A percentile compares a stretch with the other conserved stretches of the same genome.
Evolutionary conservation across 2,888 invertebrate genomes (phyloP).

Genomic region (Monoplex corrugatus): DNA sequence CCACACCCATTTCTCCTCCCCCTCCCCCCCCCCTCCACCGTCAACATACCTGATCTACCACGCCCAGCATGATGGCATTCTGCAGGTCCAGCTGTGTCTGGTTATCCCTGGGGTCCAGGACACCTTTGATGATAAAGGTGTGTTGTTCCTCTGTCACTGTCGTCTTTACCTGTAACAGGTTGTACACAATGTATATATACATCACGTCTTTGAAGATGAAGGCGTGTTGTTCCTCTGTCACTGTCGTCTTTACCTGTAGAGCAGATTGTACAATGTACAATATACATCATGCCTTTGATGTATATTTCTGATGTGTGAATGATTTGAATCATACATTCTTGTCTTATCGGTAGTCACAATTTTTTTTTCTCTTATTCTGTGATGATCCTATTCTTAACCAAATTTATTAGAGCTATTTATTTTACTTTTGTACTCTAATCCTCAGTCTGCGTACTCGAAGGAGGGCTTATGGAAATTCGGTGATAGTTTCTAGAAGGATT

Average conservation of each 20-base stretch:
- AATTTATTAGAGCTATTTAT: too few species aligned
- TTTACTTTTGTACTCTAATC: too few species aligned
- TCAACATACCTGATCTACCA: slow-evolving; percentile 74
- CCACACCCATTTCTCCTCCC: background rate
- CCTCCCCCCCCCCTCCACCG: background rate
- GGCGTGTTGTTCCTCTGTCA: slow-evolving; percentile 77
- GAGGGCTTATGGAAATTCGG: too few species aligned
- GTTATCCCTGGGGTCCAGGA: slow-evolving; percentile 68
- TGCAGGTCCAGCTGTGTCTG: slow-evolving; percentile 68
- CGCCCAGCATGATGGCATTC: slow-evolving; percentile 74
- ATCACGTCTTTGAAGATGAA: slow-evolving; percentile 74
- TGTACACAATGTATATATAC: too few species aligned
- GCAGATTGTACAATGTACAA: too few species aligned
- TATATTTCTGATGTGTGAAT: too few species aligned
- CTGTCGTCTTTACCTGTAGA: slow-evolving; percentile 70
- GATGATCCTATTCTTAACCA: too few species aligned
- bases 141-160: slow-evolving; percentile 77
- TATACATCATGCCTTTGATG: slow-evolving; percentile 73
- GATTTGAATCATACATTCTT: too few species aligned
- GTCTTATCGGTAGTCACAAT: too few species aligned
- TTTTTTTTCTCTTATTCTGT: too few species aligned
- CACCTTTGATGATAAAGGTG: slow-evolving; percentile 73
- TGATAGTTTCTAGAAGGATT: too few species aligned
- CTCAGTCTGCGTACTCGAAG: too few species aligned
- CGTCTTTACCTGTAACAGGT: slow-evolving; percentile 71